Evolutionary conservation across 2,888 invertebrate genomes (phyloP).

Genomic region (Drosophila hawaiiensis): DNA sequence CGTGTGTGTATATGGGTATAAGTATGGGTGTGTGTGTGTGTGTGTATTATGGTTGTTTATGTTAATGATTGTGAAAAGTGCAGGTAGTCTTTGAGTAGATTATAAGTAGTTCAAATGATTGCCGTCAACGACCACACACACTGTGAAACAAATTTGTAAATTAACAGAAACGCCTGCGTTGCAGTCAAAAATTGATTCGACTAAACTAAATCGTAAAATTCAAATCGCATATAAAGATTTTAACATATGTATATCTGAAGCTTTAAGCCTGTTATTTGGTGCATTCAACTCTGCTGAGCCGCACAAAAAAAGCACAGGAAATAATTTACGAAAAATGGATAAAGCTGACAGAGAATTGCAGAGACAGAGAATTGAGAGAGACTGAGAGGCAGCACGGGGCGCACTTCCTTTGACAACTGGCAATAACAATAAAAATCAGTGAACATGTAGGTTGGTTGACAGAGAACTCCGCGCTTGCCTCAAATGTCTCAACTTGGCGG

Average conservation of each 20-base stretch:
- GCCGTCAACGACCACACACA: constrained; percentile 42
- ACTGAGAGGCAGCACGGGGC: constrained; percentile 11
- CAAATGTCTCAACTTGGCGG: constrained; percentile 72
- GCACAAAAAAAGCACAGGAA: constrained; percentile 57
- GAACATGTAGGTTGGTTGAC: constrained; percentile 71
- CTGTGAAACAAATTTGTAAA: not conserved
- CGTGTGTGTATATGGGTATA: constrained; percentile 30
- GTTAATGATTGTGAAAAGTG: constrained; percentile 72
- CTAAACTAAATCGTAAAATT: not conserved
- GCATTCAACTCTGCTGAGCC: constrained; percentile 52
- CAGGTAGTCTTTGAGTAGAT: constrained; percentile 45
- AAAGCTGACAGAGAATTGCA: not conserved
- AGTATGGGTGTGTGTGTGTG: constrained; percentile 18
- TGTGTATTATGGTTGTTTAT: constrained; percentile 60
- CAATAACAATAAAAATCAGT: constrained; percentile 79
- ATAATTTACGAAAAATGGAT: constrained; percentile 68
- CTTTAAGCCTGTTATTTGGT: constrained; percentile 14
- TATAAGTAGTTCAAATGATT: constrained; percentile 37
- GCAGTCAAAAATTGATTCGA: not conserved
- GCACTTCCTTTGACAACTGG: constrained; percentile 79
- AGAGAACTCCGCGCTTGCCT: constrained; percentile 9
- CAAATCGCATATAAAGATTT: not conserved
- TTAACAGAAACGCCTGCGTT: not conserved
- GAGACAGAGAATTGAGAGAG: not conserved
- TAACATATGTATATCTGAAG: too few species aligned